These are phyloP conservation scores for Brachionus plicatilis DNA, from an alignment of 1,140 invertebrate genomes.

Conservation along the genomic window DNA sequence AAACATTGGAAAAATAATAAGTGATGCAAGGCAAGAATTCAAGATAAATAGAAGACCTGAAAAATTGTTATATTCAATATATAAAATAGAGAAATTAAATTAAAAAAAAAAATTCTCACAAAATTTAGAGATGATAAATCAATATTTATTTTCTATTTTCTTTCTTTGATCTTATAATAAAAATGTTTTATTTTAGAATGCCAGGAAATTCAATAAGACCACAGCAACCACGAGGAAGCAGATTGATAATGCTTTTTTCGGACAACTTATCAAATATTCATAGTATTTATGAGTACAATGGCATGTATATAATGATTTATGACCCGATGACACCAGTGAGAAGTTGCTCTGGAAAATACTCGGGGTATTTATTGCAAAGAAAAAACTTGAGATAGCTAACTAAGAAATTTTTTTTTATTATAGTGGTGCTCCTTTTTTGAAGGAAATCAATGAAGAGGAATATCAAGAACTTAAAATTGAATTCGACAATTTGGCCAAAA, in stretches of 20 bases:
- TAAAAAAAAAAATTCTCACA: too few species aligned
- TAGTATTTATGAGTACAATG: not conserved
- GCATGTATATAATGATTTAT: not conserved
- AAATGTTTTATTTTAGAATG: not conserved
- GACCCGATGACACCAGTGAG: not conserved
- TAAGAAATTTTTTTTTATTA: not conserved
- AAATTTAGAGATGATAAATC: too few species aligned
- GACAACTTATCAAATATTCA: conserved; percentile 21
- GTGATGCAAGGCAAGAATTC: not conserved
- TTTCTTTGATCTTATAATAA: too few species aligned
- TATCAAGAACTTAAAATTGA: not conserved
- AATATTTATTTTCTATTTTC: too few species aligned
- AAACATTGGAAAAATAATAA: not conserved
- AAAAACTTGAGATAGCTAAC: not conserved
- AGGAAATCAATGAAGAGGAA: conserved; percentile 14
- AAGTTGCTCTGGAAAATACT: conserved; percentile 25
- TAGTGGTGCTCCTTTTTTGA: not conserved
- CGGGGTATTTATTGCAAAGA: not conserved
- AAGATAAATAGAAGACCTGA: not conserved
- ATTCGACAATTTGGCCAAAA: not conserved
- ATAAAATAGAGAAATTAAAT: not conserved
- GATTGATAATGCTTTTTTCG: not conserved
- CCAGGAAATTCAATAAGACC: not conserved
- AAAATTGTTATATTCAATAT: not conserved
- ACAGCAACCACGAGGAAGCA: not conserved